These are phyloP conservation scores for Mirounga angustirostris DNA, from an alignment of 2,113 vertebrate genomes.

Conservation along the genomic window DNA sequence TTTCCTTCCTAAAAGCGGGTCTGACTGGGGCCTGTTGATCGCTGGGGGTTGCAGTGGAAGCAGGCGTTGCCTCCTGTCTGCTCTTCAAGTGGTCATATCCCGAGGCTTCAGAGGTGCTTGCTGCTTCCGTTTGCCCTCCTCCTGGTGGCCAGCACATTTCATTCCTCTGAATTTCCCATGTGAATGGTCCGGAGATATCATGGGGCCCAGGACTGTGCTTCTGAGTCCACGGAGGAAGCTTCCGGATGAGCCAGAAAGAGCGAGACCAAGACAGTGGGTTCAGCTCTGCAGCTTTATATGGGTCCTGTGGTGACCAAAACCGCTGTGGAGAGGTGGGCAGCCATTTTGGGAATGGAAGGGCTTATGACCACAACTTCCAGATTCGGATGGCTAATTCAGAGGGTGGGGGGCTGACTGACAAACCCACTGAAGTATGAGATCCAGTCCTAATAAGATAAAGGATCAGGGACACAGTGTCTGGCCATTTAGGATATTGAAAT, in stretches of 20 bases:
- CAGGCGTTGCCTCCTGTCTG: neutral
- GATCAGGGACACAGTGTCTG: neutral
- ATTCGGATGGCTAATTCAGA: neutral
- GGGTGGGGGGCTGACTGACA: constrained; percentile 19
- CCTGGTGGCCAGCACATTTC: neutral
- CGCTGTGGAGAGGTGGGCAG: neutral
- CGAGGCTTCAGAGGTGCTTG: fast-evolving
- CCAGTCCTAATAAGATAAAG: neutral
- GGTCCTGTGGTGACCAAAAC: fast-evolving
- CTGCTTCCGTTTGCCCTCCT: neutral
- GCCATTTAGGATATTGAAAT: fast-evolving
- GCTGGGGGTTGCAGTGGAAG: fast-evolving
- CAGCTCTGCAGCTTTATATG: neutral
- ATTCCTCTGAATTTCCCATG: neutral
- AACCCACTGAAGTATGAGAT: neutral
- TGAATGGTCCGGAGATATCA: fast-evolving
- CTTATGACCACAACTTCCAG: neutral
- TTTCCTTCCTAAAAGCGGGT: neutral
- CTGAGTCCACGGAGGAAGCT: neutral
- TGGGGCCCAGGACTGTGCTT: neutral
- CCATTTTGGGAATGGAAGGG: constrained; percentile 51
- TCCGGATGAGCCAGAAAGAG: neutral
- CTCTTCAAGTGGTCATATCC: neutral
- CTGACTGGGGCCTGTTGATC: neutral
- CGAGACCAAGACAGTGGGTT: neutral